A percentile compares a stretch with the other conserved stretches of the same genome.
Evolutionary conservation across 1,140 invertebrate species (phyloP).

Genomic region (Zeugodacus cucurbitae): DNA sequence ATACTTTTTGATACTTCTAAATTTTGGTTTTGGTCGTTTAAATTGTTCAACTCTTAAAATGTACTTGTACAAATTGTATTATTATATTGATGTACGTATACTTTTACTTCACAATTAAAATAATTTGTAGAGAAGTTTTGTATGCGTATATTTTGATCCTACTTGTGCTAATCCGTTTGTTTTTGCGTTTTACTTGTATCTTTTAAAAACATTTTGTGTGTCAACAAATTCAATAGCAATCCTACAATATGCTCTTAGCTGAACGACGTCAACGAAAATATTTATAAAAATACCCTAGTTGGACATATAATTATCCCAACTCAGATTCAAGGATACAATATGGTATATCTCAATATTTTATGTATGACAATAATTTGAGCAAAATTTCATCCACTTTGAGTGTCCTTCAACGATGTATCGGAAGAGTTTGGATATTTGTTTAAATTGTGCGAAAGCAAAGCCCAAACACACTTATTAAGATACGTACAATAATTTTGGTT

Average conservation of each 20-base stretch:
- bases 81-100: conserved; percentile 5
- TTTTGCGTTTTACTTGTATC: background rate
- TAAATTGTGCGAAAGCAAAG: background rate
- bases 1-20: conserved; percentile 13
- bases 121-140: conserved; percentile 7
- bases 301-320: background rate
- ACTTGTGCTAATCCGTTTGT: background rate
- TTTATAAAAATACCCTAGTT: background rate
- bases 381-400: background rate
- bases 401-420: background rate
- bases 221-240: background rate
- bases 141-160: background rate
- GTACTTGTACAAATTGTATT: background rate
- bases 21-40: conserved; percentile 1
- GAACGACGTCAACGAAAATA: background rate
- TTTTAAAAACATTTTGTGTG: background rate
- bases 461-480: conserved; percentile 38
- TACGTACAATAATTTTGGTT: background rate
- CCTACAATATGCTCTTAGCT: background rate
- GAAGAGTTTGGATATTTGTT: background rate
- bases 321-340: background rate
- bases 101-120: conserved; percentile 19
- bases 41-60: conserved; percentile 38
- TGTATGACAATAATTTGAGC: conserved; percentile 25
- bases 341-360: background rate